These are phyloP conservation scores for Pachymerium ferrugineum DNA, from an alignment of 2,888 invertebrate species.

Conservation along the genomic window DNA sequence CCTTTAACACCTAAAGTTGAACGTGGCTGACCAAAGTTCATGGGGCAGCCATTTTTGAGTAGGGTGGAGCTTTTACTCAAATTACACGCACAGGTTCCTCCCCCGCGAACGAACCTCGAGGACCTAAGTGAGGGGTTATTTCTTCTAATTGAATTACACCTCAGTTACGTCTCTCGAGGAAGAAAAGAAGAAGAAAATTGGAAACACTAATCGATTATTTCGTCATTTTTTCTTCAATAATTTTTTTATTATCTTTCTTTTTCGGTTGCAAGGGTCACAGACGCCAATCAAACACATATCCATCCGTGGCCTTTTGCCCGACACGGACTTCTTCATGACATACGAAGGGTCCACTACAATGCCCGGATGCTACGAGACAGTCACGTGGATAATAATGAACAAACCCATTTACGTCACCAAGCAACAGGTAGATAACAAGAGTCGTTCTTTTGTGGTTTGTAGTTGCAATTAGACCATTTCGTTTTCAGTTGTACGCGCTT, in stretches of 20 bases:
- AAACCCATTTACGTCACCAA: slow-evolving; percentile 97
- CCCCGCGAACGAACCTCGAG: not conserved
- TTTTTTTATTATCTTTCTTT: not conserved
- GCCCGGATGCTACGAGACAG: slow-evolving; percentile 96
- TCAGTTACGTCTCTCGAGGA: too few relatives aligned
- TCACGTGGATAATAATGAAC: slow-evolving; percentile 96
- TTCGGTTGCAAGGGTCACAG: slow-evolving; percentile 62
- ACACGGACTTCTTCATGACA: slow-evolving; percentile 94
- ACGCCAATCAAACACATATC: slow-evolving; percentile 78
- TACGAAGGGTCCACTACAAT: slow-evolving; percentile 96
- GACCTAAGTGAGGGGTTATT: not conserved
- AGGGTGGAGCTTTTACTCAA: not conserved
- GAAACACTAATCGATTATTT: too few relatives aligned
- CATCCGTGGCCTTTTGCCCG: slow-evolving; percentile 80
- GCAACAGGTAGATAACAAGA: too few relatives aligned
- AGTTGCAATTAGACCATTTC: too few relatives aligned
- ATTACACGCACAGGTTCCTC: not conserved
- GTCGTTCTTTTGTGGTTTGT: too few relatives aligned
- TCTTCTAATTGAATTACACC: not conserved
- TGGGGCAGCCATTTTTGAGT: not conserved
- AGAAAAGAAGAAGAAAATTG: too few relatives aligned
- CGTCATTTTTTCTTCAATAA: not conserved
- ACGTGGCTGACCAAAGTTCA: not conserved
- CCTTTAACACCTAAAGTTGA: not conserved
- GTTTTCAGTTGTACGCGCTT: slow-evolving; percentile 65